These are phyloP conservation scores for Chloebia gouldiae DNA, from an alignment of 2,113 vertebrate genomes.

Conservation along the genomic window DNA sequence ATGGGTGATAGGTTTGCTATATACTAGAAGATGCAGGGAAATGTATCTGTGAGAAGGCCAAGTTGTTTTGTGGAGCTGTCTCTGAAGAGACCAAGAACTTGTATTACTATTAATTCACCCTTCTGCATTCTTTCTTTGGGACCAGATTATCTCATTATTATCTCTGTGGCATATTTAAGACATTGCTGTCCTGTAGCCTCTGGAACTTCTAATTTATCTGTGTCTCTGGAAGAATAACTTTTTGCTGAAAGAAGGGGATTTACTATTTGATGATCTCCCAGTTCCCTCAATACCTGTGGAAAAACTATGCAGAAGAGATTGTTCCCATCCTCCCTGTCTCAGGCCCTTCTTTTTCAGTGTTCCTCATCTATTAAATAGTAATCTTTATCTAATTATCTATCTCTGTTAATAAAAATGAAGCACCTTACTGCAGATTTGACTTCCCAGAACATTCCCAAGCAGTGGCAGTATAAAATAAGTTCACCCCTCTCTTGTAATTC, in stretches of 20 bases:
- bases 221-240: neutral
- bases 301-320: neutral
- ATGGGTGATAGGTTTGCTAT: neutral
- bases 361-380: neutral
- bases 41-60: neutral
- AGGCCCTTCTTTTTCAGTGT: neutral
- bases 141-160: neutral
- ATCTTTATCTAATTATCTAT: neutral
- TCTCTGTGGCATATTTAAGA: neutral
- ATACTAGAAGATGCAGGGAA: neutral
- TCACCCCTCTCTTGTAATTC: neutral
- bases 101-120: neutral
- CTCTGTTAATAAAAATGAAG: neutral
- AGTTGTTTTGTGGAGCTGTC: neutral
- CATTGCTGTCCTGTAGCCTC: neutral
- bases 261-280: neutral
- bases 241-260: neutral
- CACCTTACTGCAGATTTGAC: neutral
- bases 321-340: neutral
- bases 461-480: neutral
- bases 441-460: neutral
- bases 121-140: neutral
- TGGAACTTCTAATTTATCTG: neutral
- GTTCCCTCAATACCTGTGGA: accelerated
- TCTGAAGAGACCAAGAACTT: neutral